Base-by-base conservation (phyloP, 2,113 vertebrate genomes). In the Dinomys branickii region DNA sequence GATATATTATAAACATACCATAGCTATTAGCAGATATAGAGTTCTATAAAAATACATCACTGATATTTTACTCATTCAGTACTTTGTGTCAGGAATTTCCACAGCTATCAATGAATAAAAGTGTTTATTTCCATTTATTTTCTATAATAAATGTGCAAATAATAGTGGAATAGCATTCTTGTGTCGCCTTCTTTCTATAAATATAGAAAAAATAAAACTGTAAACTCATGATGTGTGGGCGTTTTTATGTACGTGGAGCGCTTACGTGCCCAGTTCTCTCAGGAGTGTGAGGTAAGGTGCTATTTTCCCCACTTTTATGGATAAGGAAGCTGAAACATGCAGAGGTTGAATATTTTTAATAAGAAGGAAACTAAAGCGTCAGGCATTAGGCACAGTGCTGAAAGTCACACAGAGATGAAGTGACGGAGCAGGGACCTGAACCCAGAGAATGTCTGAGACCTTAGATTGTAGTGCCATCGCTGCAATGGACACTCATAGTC, bases 61-160 rank as follows among this genome's bases (percentile, higher is more conserved):
- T 95, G 61, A 78, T 95, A 85, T 71, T 93, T 91, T 92, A 80
- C 78, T 91, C n/a, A 88, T 54, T 97, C 41, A 85, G 58, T 28
- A 38, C 1, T 91, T 7, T 67, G 24, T 77, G 26, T 78, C 20
- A 91, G 47, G 52, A 73, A 91, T 63, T 83, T 69, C 41, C 61
- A 93, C 41, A 93, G 58, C 58, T 88, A 84, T 17, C 69, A 85
- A 92, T 87, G 50, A 95, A 73, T n/a, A 63, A 5, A 73, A 88
- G 56, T 91, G 30, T 44, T 92, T 84, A 20, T 82, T 95, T 96
- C 54, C 59, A 78, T 92, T 87, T 96, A 78, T 92, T 92, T 95
- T 58, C 65, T 88, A 8, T 59, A 88, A 85, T 50, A 81, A 93
- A 71, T n/a, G 50, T 35, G 35, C 33, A 96, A 56, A 86, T 61